Evolutionary conservation across 2,888 invertebrate species (phyloP).

Genomic region (Drosophila kanekoi): DNA sequence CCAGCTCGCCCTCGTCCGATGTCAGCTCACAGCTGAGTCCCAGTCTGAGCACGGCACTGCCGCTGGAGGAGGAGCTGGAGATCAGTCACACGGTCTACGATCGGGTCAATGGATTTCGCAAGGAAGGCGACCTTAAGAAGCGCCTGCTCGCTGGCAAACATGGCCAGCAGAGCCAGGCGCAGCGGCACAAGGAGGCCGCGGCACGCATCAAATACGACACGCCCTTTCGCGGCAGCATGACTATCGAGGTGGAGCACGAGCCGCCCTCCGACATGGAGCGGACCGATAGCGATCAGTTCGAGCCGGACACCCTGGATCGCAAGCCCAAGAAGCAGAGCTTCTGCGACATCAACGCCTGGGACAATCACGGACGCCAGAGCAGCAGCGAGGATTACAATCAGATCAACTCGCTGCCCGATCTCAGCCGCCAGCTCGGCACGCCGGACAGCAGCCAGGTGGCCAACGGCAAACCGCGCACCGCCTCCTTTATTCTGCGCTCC

Average conservation of each 20-base stretch:
- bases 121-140: conserved; percentile 83
- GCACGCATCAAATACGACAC: conserved; percentile 88
- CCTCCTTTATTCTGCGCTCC: conserved; percentile 88
- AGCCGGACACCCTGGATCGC: conserved; percentile 94
- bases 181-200: conserved; percentile 79
- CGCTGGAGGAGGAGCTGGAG: conserved; percentile 92
- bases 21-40: conserved; percentile 90
- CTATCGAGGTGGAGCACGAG: conserved; percentile 93
- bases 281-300: conserved; percentile 90
- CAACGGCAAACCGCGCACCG: conserved; percentile 51
- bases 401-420: conserved; percentile 78
- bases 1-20: conserved; percentile 87
- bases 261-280: conserved; percentile 91
- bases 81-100: conserved; percentile 91
- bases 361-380: conserved; percentile 81
- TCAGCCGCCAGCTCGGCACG: conserved; percentile 59
- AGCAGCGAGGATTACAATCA: conserved; percentile 63
- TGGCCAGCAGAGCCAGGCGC: conserved; percentile 44
- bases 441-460: conserved; percentile 17
- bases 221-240: conserved; percentile 90
- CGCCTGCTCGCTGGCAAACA: conserved; percentile 61
- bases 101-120: conserved; percentile 83
- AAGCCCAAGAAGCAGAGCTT: conserved; percentile 88
- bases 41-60: conserved; percentile 90
- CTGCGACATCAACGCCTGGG: conserved; percentile 85